These are phyloP conservation scores for Neotragus moschatus DNA, from an alignment of 2,113 vertebrate genomes.

Conservation along the genomic window DNA sequence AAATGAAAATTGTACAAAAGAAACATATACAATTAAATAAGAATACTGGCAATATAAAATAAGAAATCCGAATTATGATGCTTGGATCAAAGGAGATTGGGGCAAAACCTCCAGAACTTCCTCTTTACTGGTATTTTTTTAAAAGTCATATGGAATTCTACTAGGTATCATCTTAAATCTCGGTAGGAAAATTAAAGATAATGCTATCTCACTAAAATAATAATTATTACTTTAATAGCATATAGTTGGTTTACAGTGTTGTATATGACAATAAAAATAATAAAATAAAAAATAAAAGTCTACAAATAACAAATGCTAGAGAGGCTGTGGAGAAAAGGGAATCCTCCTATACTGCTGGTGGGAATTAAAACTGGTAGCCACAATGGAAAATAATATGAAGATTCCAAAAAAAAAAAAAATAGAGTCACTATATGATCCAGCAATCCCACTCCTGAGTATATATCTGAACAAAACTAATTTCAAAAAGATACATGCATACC, in stretches of 20 bases:
- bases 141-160: background rate
- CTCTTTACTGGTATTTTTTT: background rate
- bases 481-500: background rate
- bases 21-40: background rate
- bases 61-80: background rate
- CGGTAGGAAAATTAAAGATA: background rate
- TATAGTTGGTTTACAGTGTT: background rate
- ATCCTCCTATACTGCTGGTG: background rate
- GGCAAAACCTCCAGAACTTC: background rate
- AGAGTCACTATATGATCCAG: background rate
- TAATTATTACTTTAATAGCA: background rate
- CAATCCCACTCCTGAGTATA: background rate
- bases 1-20: background rate
- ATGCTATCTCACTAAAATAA: conserved; percentile 13
- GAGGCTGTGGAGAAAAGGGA: background rate
- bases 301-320: background rate
- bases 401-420: background rate
- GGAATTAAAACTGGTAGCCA: background rate
- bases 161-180: background rate
- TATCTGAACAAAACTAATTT: background rate
- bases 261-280: background rate
- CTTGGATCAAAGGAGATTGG: background rate
- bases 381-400: background rate
- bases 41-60: background rate
- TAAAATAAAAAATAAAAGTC: background rate